Base-by-base conservation (phyloP, 2,797 vertebrate species). In the Amniataba percoides region DNA sequence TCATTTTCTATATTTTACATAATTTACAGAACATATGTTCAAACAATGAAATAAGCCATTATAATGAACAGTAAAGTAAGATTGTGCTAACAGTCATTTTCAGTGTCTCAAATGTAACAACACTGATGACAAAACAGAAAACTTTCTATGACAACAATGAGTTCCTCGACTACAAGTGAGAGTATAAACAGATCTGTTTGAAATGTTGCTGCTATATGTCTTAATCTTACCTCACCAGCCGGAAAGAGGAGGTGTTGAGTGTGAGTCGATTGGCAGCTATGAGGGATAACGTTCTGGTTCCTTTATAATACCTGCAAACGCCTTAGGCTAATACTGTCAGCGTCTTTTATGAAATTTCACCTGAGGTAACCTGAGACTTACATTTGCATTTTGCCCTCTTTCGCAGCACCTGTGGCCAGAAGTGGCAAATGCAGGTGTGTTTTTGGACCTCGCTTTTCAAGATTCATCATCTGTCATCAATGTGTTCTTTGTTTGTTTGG, bases 161-260 rank as follows among this genome's bases (percentile, higher is more conserved):
- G 4, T 3, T 25, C 4, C 21, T 12, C 14, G 46, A 71, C 5
- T 46, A 12, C 42, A 9, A 45, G 11, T 31, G 1, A 31, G 67
- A 45, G 11, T 45, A 1, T 21, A 27, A 46, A 31, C 23, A 1
- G 0, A 10, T 1, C 7, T 15, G n/a, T 34, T 49, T 11, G 16
- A 16, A 68, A 56, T 31, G n/a, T 19, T 2, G 8, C 6, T 19
- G 12, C 5, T 3, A 51, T 9, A 19, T 39, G 23, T 7, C 5
- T 65, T 34, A 13, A 39, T 74, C 84, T 78, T 78, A 83, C 74
- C 84, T 75, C 13, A 36, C 3, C 16, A 3, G 48, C 4, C 14
- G 25, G 36, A 68, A 56, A 68, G 36, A 43, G 19, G 18, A 21
- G 11, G 7, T 48, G 40, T n/a, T 45, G n/a, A 48, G 36, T 25